A percentile compares a stretch with the other conserved stretches of the same genome.
Evolutionary conservation across 2,888 invertebrate species (phyloP).

Genomic region (Blera fallax): DNA sequence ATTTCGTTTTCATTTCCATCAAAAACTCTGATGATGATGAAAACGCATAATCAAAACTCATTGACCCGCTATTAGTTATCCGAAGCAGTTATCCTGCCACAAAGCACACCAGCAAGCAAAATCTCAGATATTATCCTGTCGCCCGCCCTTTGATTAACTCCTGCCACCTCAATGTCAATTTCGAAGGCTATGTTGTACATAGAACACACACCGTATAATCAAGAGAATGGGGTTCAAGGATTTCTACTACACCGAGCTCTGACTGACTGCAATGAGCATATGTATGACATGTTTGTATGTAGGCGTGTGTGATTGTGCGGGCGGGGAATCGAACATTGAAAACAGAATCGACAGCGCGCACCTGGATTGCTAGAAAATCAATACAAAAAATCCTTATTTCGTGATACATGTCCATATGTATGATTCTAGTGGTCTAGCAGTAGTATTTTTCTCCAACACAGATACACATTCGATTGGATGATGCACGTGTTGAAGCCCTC

Average conservation of each 20-base stretch:
- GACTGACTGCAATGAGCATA: background rate
- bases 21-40: background rate
- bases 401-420: no score
- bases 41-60: conserved; percentile 24
- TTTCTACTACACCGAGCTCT: background rate
- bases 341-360: conserved; percentile 44
- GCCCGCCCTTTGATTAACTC: conserved; percentile 45
- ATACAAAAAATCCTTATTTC: conserved; percentile 46
- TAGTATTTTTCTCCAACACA: conserved; percentile 4
- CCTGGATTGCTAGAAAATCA: conserved; percentile 56
- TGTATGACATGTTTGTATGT: no score
- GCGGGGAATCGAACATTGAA: conserved; percentile 38
- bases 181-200: conserved; percentile 32
- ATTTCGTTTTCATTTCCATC: background rate
- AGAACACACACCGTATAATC: background rate
- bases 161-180: conserved; percentile 26
- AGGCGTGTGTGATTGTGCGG: background rate
- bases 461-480: background rate
- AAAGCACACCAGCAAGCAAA: background rate
- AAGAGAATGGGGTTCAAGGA: conserved; percentile 41
- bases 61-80: conserved; percentile 15
- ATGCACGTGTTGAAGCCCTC: conserved; percentile 31
- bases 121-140: conserved; percentile 21
- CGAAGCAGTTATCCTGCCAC: background rate
- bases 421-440: conserved; percentile 39